Conservation (phyloP, 2,113 vertebrate species). For the Nibea albiflora region DNA sequence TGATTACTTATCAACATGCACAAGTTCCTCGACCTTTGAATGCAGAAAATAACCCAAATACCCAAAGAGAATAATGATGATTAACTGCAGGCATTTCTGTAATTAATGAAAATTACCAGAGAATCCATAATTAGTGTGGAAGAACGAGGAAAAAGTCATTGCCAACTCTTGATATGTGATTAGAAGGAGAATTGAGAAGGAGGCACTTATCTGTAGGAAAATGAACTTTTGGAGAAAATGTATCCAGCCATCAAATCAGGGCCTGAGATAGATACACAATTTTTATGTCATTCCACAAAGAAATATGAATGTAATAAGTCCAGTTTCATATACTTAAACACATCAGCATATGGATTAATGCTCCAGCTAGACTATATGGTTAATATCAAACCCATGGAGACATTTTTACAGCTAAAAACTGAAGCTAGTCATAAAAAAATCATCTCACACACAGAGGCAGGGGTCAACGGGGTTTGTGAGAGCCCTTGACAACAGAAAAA, state of each 20-base stretch:
- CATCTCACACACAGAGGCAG: neutral
- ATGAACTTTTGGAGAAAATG: slow-evolving; percentile 50
- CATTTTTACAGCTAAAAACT: neutral
- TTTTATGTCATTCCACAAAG: neutral
- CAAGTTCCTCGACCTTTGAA: slow-evolving; percentile 70
- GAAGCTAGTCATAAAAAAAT: slow-evolving; percentile 6
- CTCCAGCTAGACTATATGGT: neutral
- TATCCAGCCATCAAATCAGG: slow-evolving; percentile 22
- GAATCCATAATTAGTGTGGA: slow-evolving; percentile 73
- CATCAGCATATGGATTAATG: neutral
- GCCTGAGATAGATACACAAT: neutral
- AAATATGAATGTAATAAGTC: neutral
- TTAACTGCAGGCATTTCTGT: slow-evolving; percentile 73
- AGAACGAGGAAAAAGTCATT: slow-evolving; percentile 63
- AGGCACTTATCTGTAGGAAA: slow-evolving; percentile 48
- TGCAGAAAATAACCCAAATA: slow-evolving; percentile 64
- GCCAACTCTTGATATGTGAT: slow-evolving; percentile 60
- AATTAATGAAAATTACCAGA: slow-evolving; percentile 76
- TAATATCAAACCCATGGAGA: neutral
- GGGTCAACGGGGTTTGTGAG: slow-evolving; percentile 32
- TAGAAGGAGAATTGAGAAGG: slow-evolving; percentile 34
- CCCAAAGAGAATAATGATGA: slow-evolving; percentile 75
- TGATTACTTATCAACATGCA: slow-evolving; percentile 57
- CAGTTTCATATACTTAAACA: neutral
- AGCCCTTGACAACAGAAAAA: slow-evolving; percentile 37